Evolutionary conservation across 2,888 invertebrate genomes (phyloP).

Genomic region (Phyllotreta striolata): DNA sequence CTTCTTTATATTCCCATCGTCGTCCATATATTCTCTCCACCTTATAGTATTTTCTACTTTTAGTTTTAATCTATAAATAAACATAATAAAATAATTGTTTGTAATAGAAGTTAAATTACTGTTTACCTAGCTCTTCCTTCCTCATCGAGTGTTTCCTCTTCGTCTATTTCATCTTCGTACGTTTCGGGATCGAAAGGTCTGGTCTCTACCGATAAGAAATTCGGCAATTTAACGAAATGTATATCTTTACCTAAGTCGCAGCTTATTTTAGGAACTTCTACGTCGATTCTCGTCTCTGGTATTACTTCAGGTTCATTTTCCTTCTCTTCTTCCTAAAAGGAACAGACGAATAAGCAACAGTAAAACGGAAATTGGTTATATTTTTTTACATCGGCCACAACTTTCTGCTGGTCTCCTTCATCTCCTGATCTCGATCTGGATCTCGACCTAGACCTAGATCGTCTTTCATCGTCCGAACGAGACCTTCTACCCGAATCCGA

Average conservation of each 20-base stretch:
- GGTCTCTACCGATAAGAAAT: constrained; percentile 97
- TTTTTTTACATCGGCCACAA: constrained; percentile 45
- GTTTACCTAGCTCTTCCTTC: constrained; percentile 89
- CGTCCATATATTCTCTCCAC: constrained; percentile 87
- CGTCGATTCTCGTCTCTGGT: constrained; percentile 94
- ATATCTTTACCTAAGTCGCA: constrained; percentile 92
- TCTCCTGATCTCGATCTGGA: constrained; percentile 50
- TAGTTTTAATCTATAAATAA: constrained; percentile 76
- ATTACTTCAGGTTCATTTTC: constrained; percentile 80
- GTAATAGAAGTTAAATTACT: constrained; percentile 20
- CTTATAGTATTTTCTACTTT: constrained; percentile 98
- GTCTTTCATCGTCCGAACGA: constrained; percentile 50
- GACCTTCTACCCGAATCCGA: constrained; percentile 53
- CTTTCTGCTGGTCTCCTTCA: constrained; percentile 42
- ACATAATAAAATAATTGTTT: too few relatives aligned
- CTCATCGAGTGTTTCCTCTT: constrained; percentile 96
- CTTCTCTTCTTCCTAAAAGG: constrained; percentile 67
- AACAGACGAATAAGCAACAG: neutral
- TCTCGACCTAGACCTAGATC: constrained; percentile 47
- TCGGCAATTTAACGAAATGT: constrained; percentile 96
- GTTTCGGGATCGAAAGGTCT: constrained; percentile 93
- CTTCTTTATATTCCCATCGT: constrained; percentile 80
- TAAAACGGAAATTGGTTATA: neutral
- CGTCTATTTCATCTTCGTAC: constrained; percentile 98
- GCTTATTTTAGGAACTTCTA: constrained; percentile 94